Percentiles rank a stretch among this genome's conserved stretches.
These are phyloP conservation scores for Rhinichthys osculus DNA, from an alignment of 2,797 vertebrate species.

Conservation along the genomic window DNA sequence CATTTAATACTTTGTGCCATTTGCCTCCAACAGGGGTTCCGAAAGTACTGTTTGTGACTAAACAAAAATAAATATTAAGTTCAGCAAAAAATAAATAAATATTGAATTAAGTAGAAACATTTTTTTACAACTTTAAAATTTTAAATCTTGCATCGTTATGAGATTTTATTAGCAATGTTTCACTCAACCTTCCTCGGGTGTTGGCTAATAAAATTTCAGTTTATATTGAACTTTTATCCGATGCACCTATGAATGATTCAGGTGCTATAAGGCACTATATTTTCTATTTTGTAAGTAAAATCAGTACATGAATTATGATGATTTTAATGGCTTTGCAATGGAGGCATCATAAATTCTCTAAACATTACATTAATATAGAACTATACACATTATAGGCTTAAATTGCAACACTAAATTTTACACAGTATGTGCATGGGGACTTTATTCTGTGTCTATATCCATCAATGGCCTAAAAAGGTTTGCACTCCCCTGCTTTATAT, in stretches of 20 bases:
- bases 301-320: neutral
- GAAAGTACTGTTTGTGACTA: neutral
- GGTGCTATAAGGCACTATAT: neutral
- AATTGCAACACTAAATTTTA: neutral
- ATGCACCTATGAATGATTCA: neutral
- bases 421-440: neutral
- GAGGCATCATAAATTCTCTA: neutral
- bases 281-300: neutral
- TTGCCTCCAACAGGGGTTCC: neutral
- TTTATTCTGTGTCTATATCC: neutral
- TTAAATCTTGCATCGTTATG: neutral
- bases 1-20: slow-evolving; percentile 9
- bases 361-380: neutral
- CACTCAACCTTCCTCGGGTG: neutral
- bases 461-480: neutral
- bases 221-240: neutral
- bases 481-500: neutral
- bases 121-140: too few species aligned
- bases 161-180: neutral
- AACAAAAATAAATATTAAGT: neutral
- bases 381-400: neutral
- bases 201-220: neutral
- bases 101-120: neutral
- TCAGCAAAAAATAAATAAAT: neutral
- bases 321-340: neutral